A percentile compares a stretch with the other conserved stretches of the same genome.
Evolutionary conservation across 2,113 vertebrate species (phyloP).

Genomic region (Mustela nigripes): DNA sequence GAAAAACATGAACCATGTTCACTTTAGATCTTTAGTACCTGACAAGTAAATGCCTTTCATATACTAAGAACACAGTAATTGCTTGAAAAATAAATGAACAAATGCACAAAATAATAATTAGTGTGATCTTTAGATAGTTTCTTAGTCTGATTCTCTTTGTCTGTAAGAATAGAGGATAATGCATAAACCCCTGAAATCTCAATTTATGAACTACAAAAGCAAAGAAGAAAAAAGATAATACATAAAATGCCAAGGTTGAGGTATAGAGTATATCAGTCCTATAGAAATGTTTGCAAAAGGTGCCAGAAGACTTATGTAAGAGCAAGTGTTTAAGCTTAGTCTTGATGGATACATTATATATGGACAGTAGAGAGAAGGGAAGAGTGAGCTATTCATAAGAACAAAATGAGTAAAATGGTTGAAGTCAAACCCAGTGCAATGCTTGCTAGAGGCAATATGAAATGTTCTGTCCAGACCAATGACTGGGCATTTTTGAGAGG

Average conservation of each 20-base stretch:
- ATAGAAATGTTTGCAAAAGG: not conserved
- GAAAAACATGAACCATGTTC: not conserved
- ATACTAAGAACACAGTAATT: not conserved
- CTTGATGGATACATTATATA: not conserved
- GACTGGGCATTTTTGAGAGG: not conserved
- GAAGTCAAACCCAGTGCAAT: not conserved
- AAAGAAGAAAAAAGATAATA: not conserved
- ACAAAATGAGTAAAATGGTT: not conserved
- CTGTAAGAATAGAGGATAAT: not conserved
- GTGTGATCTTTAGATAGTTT: not conserved
- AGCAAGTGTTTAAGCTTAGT: not conserved
- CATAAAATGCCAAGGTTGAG: not conserved
- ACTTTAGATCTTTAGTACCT: not conserved
- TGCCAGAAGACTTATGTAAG: not conserved
- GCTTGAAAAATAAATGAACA: not conserved
- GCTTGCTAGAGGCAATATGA: not conserved
- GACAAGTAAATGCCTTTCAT: not conserved
- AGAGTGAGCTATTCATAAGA: not conserved
- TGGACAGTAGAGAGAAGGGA: fast-evolving
- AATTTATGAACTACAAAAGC: not conserved
- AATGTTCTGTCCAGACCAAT: not conserved
- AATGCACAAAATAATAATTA: not conserved
- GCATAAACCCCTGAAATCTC: not conserved
- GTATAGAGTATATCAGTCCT: not conserved
- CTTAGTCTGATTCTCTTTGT: not conserved